A percentile compares a stretch with the other conserved stretches of the same genome.
Evolutionary conservation across 1,140 invertebrate genomes (phyloP).

Genomic region (Pomacea maculata): DNA sequence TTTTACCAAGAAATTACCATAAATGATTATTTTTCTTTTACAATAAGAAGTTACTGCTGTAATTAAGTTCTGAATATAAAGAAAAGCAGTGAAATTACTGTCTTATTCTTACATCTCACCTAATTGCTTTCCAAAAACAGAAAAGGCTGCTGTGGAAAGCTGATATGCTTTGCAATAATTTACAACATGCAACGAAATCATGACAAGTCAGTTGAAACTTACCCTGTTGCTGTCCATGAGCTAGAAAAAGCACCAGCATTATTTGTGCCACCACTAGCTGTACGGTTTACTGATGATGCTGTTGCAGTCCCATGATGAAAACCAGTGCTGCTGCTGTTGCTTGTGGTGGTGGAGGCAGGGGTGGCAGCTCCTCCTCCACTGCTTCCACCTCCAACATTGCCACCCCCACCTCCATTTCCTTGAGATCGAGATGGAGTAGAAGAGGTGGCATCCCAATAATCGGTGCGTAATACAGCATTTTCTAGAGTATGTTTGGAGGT

Average conservation of each 20-base stretch:
- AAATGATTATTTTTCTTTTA: no score
- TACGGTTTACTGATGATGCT: slow-evolving; percentile 12
- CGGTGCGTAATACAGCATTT: slow-evolving; percentile 83
- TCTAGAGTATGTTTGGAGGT: slow-evolving; percentile 88
- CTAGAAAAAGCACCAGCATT: neutral
- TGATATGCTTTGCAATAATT: no score
- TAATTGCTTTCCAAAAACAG: no score
- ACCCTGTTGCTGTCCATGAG: slow-evolving; percentile 18
- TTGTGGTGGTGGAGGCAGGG: neutral
- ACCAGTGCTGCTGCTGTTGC: slow-evolving; percentile 10
- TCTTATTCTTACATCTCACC: no score
- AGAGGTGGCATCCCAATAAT: slow-evolving; percentile 85
- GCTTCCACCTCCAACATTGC: slow-evolving; percentile 17
- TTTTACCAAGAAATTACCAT: no score
- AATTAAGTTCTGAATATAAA: no score
- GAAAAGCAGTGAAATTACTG: no score
- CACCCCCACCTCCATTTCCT: slow-evolving; percentile 18
- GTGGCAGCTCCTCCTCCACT: neutral
- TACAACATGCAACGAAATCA: neutral
- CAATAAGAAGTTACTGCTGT: no score
- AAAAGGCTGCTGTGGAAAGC: no score
- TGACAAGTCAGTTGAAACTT: neutral
- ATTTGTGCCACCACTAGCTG: neutral
- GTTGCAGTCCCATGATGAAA: slow-evolving; percentile 6
- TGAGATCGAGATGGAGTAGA: slow-evolving; percentile 49